phyloP scores from a whole-genome alignment of 1,140 invertebrate genomes.

The Drosophila insularis region DNA sequence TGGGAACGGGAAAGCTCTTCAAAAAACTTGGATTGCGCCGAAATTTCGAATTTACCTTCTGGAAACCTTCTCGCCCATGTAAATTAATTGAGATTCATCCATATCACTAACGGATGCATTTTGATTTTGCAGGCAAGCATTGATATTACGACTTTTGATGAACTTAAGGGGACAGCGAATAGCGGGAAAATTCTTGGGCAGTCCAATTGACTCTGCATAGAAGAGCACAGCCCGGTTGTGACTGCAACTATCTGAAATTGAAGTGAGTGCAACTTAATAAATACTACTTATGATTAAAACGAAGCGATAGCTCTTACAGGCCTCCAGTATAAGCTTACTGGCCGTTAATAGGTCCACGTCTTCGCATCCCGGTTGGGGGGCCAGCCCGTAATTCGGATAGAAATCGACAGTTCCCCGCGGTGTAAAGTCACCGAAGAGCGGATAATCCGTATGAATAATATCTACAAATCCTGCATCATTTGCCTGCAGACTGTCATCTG shows the following conservation, averaged over 20 bases:
- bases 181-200: constrained; percentile 62
- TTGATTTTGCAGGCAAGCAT: constrained; percentile 26
- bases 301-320: constrained; percentile 46
- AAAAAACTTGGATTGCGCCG: neutral
- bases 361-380: constrained; percentile 87
- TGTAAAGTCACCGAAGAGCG: constrained; percentile 84
- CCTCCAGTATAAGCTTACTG: constrained; percentile 72
- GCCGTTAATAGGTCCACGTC: constrained; percentile 67
- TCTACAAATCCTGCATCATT: constrained; percentile 84
- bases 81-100: constrained; percentile 39
- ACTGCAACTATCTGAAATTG: constrained; percentile 69
- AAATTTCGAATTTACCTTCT: constrained; percentile 44
- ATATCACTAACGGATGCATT: constrained; percentile 8
- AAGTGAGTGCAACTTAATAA: neutral
- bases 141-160: constrained; percentile 38
- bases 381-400: constrained; percentile 85
- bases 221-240: constrained; percentile 74
- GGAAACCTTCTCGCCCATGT: constrained; percentile 72
- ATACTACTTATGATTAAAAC: too few species aligned
- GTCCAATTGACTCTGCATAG: constrained; percentile 69
- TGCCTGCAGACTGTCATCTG: constrained; percentile 81
- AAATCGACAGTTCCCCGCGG: constrained; percentile 85
- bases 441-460: constrained; percentile 85
- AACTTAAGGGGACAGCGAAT: constrained; percentile 50
- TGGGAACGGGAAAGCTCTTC: neutral